phyloP scores from a whole-genome alignment of 2,888 invertebrate genomes.

The Synergus umbraculus region DNA sequence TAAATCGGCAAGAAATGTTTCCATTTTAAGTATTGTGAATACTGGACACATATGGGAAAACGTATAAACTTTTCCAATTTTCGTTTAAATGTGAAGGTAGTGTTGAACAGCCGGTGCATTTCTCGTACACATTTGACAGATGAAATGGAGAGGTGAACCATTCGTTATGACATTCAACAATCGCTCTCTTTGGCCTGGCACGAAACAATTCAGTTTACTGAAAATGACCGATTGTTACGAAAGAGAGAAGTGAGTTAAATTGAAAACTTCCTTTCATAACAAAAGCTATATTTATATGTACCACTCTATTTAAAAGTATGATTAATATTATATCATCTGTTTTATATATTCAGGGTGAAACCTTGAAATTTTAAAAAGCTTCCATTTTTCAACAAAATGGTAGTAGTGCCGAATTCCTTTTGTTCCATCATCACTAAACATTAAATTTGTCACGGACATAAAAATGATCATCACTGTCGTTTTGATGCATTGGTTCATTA shows the following conservation, averaged over 20 bases:
- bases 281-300: no score
- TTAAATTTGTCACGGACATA: neutral
- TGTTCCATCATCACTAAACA: no score
- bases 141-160: neutral
- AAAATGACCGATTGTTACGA: neutral
- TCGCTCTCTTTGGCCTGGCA: neutral
- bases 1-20: neutral
- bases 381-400: no score
- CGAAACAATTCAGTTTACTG: neutral
- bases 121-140: neutral
- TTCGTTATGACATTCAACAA: neutral
- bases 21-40: neutral
- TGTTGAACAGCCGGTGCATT: neutral
- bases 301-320: no score
- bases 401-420: no score
- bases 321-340: no score
- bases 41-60: neutral
- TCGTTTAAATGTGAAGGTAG: neutral
- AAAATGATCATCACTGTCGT: neutral
- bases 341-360: no score
- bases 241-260: neutral
- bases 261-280: neutral
- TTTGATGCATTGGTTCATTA: neutral
- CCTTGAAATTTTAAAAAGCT: no score
- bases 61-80: neutral